A percentile compares a stretch with the other conserved stretches of the same genome.
phyloP scores from a whole-genome alignment of 2,888 invertebrate species.

The Lottia gigantea region DNA sequence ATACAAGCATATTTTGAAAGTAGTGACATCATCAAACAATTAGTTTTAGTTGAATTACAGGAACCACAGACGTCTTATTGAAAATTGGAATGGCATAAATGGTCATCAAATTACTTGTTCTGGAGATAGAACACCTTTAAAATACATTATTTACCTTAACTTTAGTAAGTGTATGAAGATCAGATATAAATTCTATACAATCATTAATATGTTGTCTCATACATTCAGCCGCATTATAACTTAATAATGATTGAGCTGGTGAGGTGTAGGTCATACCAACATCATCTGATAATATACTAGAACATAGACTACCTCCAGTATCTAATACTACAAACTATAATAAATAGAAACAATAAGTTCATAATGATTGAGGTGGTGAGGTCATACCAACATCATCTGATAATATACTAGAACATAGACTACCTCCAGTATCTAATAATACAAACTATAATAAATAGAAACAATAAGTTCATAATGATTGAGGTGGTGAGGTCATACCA shows the following conservation, averaged over 20 bases:
- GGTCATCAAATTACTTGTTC: background rate
- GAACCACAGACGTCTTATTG: too few relatives aligned
- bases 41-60: too few relatives aligned
- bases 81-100: too few relatives aligned
- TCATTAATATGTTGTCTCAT: slow-evolving; percentile 92
- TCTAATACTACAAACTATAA: slow-evolving; percentile 74
- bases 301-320: slow-evolving; percentile 82
- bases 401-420: slow-evolving; percentile 71
- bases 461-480: slow-evolving; percentile 72
- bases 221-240: slow-evolving; percentile 92
- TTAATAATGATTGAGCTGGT: slow-evolving; percentile 66
- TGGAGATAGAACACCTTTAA: background rate
- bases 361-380: slow-evolving; percentile 63
- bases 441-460: slow-evolving; percentile 63
- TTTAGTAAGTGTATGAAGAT: slow-evolving; percentile 95
- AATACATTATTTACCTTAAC: slow-evolving; percentile 80
- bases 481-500: slow-evolving; percentile 57
- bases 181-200: slow-evolving; percentile 92
- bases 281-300: slow-evolving; percentile 64
- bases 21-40: too few relatives aligned
- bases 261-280: slow-evolving; percentile 60
- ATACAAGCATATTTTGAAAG: too few relatives aligned
- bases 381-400: slow-evolving; percentile 59
- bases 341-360: slow-evolving; percentile 70
- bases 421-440: slow-evolving; percentile 85